Conservation (phyloP, 1,140 invertebrate genomes). For the Cecropterus lyciades region DNA sequence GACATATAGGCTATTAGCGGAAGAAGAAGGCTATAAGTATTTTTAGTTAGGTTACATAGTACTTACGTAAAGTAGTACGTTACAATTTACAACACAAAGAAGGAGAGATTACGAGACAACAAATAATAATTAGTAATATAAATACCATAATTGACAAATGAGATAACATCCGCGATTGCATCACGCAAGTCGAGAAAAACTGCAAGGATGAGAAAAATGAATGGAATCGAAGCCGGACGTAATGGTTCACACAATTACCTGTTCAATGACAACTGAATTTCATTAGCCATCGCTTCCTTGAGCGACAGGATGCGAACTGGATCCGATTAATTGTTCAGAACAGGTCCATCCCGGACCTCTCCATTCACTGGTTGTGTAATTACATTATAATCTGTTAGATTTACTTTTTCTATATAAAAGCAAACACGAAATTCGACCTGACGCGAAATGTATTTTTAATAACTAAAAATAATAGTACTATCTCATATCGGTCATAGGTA, state of each 20-base stretch:
- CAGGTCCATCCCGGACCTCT: conserved; percentile 39
- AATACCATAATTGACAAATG: conserved; percentile 35
- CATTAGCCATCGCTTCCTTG: conserved; percentile 47
- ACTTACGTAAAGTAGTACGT: too few species aligned
- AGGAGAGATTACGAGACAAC: conserved; percentile 9
- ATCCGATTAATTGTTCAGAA: conserved; percentile 40
- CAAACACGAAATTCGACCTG: too few species aligned
- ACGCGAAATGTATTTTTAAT: too few species aligned
- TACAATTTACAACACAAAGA: neutral
- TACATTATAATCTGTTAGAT: conserved; percentile 11
- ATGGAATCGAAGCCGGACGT: conserved; percentile 68
- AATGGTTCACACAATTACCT: conserved; percentile 69
- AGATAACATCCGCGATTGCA: conserved; percentile 67
- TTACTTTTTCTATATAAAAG: conserved; percentile 1
- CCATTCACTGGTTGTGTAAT: conserved; percentile 29
- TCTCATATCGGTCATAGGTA: too few species aligned
- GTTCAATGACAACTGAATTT: conserved; percentile 36
- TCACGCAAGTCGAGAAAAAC: conserved; percentile 69
- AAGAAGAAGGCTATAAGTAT: too few species aligned
- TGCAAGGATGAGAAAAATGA: conserved; percentile 61
- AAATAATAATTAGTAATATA: conserved; percentile 27
- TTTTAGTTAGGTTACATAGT: too few species aligned
- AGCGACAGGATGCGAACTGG: conserved; percentile 51
- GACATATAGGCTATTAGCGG: too few species aligned
- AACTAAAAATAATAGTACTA: too few species aligned